phyloP scores from a whole-genome alignment of 2,113 vertebrate species.

The Hippocampus barbouri region DNA sequence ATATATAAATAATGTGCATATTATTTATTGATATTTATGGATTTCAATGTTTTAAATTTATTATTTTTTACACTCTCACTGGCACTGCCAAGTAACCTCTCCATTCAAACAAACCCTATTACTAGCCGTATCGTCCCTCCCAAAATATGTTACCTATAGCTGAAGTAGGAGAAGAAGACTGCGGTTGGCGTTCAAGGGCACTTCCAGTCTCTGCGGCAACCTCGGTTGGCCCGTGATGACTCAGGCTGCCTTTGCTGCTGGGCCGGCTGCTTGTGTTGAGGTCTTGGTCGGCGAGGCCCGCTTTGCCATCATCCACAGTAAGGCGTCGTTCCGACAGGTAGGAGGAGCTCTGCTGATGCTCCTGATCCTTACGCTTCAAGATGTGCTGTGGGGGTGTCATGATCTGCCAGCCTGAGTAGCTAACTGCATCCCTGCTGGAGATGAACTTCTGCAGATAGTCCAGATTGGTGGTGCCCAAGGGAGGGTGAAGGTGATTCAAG shows the following conservation, averaged over 20 bases:
- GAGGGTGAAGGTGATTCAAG: slow-evolving; percentile 84
- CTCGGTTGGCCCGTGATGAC: slow-evolving; percentile 86
- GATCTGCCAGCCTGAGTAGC: slow-evolving; percentile 95
- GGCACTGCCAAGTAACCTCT: neutral
- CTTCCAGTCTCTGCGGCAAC: slow-evolving; percentile 81
- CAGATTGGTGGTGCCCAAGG: slow-evolving; percentile 87
- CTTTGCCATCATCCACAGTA: slow-evolving; percentile 81
- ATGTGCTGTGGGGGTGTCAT: slow-evolving; percentile 88
- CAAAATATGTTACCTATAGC: slow-evolving; percentile 81
- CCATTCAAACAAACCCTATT: neutral
- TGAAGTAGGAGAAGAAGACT: slow-evolving; percentile 88
- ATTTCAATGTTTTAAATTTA: neutral
- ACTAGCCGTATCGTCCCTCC: neutral
- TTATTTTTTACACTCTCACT: no score
- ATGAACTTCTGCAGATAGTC: slow-evolving; percentile 90
- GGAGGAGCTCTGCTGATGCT: slow-evolving; percentile 34
- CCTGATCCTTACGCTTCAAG: slow-evolving; percentile 82
- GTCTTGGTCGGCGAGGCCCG: slow-evolving; percentile 84
- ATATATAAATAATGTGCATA: no score
- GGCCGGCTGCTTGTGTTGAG: slow-evolving; percentile 86
- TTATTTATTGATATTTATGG: neutral
- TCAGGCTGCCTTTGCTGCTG: slow-evolving; percentile 81
- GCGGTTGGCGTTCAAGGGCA: slow-evolving; percentile 83
- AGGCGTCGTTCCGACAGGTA: slow-evolving; percentile 75
- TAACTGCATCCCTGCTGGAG: slow-evolving; percentile 82